phyloP scores from a whole-genome alignment of 1,140 invertebrate species.

The Bombus breviceps region DNA sequence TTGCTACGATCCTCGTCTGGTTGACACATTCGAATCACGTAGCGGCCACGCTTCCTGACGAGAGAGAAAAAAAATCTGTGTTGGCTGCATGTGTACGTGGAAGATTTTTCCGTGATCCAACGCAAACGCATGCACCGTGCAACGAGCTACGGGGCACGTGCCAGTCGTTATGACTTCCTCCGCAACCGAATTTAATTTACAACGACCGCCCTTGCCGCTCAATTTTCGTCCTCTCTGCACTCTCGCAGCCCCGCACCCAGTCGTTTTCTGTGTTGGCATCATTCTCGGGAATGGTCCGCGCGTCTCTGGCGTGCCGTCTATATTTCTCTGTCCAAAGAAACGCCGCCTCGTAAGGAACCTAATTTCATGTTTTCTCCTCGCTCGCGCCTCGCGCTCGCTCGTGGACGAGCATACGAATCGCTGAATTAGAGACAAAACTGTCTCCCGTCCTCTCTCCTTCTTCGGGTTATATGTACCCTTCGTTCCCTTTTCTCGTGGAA shows the following conservation, averaged over 20 bases:
- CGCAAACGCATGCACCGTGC: constrained; percentile 46
- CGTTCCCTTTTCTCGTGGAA: not conserved
- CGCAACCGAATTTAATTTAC: constrained; percentile 73
- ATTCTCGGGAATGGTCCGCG: constrained; percentile 40
- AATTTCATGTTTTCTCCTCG: constrained; percentile 54
- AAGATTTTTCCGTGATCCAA: constrained; percentile 70
- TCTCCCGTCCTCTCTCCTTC: not conserved
- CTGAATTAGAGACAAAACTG: constrained; percentile 3
- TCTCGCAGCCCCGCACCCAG: not conserved
- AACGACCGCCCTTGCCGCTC: constrained; percentile 63
- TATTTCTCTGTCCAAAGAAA: constrained; percentile 54
- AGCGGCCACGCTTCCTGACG: constrained; percentile 71
- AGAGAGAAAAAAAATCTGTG: constrained; percentile 14
- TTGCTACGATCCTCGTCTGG: not conserved
- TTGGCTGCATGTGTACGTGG: not conserved
- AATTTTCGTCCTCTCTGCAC: constrained; percentile 54
- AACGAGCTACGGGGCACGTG: constrained; percentile 63
- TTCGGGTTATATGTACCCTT: not conserved
- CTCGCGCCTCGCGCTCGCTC: constrained; percentile 37
- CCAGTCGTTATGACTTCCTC: constrained; percentile 73
- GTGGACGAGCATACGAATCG: constrained; percentile 41
- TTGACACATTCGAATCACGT: constrained; percentile 71
- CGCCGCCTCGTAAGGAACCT: constrained; percentile 56
- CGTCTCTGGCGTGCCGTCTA: constrained; percentile 29
- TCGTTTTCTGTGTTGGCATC: not conserved